Percentiles rank a stretch among this genome's conserved stretches.
phyloP scores from a whole-genome alignment of 2,797 vertebrate species.

The Hafferia zeledoni region DNA sequence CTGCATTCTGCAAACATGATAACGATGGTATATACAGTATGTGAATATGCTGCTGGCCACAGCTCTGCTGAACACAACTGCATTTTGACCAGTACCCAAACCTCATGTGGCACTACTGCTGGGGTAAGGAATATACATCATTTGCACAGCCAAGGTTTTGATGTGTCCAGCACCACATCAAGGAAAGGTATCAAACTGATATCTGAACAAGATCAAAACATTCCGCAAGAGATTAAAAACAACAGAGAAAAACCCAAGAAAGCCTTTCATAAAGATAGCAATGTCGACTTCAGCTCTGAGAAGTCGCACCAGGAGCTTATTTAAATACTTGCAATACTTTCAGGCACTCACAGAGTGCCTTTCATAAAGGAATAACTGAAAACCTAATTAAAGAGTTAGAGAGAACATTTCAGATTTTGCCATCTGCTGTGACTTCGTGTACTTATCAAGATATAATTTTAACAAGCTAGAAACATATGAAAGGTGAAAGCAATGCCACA shows the following conservation, averaged over 20 bases:
- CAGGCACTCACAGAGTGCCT: background rate
- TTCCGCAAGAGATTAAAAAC: background rate
- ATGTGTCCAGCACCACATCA: background rate
- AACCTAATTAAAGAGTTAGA: conserved; percentile 47
- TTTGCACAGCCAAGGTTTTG: fast-evolving
- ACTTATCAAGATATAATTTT: conserved; percentile 46
- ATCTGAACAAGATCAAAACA: background rate
- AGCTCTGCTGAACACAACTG: background rate
- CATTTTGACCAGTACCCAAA: background rate
- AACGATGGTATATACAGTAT: background rate
- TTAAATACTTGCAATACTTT: conserved; percentile 40
- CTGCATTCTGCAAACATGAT: background rate
- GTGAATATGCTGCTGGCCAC: background rate
- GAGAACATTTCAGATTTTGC: conserved; percentile 47
- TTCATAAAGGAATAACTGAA: conserved; percentile 28
- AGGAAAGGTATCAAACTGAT: background rate
- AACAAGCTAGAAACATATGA: conserved; percentile 48
- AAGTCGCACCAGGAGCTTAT: background rate
- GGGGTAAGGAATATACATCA: background rate
- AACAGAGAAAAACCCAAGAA: background rate
- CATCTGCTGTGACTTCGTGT: conserved; percentile 57
- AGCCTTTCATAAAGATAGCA: background rate
- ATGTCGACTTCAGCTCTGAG: background rate
- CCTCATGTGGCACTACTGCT: background rate
- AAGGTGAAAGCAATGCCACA: conserved; percentile 43